Evolutionary conservation across 30 jellyfish, hydroid and myxozoan genomes (phyloP).

Genomic region (Chrysaora quinquecirrha): DNA sequence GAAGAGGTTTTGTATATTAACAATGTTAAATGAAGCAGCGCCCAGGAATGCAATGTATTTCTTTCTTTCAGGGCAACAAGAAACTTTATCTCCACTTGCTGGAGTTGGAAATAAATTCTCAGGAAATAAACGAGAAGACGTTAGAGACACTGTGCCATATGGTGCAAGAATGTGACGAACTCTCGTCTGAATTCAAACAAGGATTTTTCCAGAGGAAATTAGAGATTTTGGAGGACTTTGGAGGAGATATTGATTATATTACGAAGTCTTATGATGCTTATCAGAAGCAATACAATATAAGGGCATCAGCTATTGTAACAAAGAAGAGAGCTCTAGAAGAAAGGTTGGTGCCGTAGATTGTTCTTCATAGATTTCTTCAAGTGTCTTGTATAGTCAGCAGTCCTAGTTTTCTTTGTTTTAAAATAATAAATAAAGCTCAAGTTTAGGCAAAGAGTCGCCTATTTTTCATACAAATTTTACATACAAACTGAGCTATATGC

Average conservation of each 20-base stretch:
- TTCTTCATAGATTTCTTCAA: too few relatives aligned
- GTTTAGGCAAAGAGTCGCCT: too few relatives aligned
- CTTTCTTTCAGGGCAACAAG: constrained; percentile 92
- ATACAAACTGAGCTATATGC: too few relatives aligned
- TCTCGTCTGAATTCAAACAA: constrained; percentile 77
- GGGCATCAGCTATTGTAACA: constrained; percentile 33
- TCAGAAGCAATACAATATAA: constrained; percentile 48
- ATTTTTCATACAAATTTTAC: too few relatives aligned
- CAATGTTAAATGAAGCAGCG: too few relatives aligned
- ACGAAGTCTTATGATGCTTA: constrained; percentile 66
- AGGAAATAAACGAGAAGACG: constrained; percentile 52
- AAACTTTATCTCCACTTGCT: constrained; percentile 81
- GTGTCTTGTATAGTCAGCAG: too few relatives aligned
- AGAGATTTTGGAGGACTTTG: constrained; percentile 84
- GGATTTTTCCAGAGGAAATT: constrained; percentile 78
- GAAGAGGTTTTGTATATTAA: too few relatives aligned
- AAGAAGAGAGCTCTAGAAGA: constrained; percentile 41
- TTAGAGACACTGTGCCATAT: constrained; percentile 44
- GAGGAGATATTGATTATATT: constrained; percentile 52
- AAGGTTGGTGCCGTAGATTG: constrained; percentile 34
- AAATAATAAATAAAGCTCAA: too few relatives aligned
- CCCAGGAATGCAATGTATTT: too few relatives aligned
- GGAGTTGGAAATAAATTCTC: constrained; percentile 77
- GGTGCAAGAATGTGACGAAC: constrained; percentile 62
- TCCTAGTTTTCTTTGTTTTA: too few relatives aligned